phyloP scores from a whole-genome alignment of 2,797 vertebrate genomes.

The Gymnothorax reevesii region DNA sequence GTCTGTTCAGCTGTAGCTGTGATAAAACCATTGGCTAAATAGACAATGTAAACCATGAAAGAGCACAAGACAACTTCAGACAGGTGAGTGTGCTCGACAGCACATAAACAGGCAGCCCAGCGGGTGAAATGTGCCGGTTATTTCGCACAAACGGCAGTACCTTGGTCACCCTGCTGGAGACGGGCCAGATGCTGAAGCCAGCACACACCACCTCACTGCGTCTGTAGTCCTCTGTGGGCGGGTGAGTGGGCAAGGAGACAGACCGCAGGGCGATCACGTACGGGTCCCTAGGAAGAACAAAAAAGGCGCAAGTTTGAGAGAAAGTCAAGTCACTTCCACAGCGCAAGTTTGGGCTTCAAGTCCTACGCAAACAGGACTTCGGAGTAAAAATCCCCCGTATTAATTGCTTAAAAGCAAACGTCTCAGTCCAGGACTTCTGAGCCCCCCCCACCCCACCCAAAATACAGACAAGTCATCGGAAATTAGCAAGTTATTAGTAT shows the following conservation, averaged over 20 bases:
- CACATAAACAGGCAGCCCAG: not conserved
- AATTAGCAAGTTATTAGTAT: too few relatives aligned
- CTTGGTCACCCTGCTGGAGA: slow-evolving; percentile 79
- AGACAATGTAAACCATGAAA: not conserved
- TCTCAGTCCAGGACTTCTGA: too few relatives aligned
- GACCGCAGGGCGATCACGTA: slow-evolving; percentile 92
- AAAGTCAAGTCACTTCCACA: not conserved
- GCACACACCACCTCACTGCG: slow-evolving; percentile 90
- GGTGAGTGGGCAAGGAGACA: slow-evolving; percentile 84
- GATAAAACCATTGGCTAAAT: too few relatives aligned
- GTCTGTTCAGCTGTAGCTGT: too few relatives aligned
- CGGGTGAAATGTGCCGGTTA: slow-evolving; percentile 24
- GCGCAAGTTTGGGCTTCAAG: not conserved
- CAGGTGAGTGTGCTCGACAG: not conserved
- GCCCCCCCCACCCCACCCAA: too few relatives aligned
- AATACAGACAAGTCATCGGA: too few relatives aligned
- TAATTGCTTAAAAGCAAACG: too few relatives aligned
- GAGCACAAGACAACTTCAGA: not conserved
- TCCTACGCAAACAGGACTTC: too few relatives aligned
- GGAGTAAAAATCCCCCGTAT: too few relatives aligned
- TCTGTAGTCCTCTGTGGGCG: slow-evolving; percentile 67
- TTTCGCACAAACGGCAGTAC: slow-evolving; percentile 60
- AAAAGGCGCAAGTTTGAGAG: slow-evolving; percentile 5
- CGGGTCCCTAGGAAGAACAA: slow-evolving; percentile 77
- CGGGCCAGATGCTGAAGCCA: slow-evolving; percentile 87